Conservation (phyloP, 1,140 invertebrate genomes). For the Danaus plexippus region DNA sequence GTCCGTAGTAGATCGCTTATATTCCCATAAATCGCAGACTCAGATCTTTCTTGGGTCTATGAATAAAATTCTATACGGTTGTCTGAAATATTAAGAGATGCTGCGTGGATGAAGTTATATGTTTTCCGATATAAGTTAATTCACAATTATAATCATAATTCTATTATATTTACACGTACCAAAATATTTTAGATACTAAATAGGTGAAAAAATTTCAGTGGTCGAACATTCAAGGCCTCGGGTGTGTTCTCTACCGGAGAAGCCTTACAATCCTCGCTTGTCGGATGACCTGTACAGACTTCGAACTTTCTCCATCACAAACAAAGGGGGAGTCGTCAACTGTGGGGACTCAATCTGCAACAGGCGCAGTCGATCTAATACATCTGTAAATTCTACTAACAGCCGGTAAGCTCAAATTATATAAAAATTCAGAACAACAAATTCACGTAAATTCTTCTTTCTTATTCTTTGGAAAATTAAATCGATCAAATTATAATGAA, state of each 20-base stretch:
- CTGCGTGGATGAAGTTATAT: too few species aligned
- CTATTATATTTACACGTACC: not conserved
- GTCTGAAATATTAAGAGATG: too few species aligned
- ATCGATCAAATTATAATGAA: too few species aligned
- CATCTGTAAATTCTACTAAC: conserved; percentile 85
- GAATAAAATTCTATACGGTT: too few species aligned
- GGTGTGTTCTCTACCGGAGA: conserved; percentile 87
- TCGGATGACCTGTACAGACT: conserved; percentile 89
- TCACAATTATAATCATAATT: not conserved
- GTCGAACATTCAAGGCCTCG: conserved; percentile 85
- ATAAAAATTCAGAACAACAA: too few species aligned
- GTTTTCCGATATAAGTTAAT: too few species aligned
- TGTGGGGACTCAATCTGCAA: conserved; percentile 91
- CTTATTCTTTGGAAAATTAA: too few species aligned
- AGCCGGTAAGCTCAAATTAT: conserved; percentile 74
- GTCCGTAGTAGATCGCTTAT: too few species aligned
- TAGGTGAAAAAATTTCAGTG: conserved; percentile 69
- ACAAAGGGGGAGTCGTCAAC: conserved; percentile 88
- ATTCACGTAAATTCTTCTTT: too few species aligned
- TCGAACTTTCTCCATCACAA: conserved; percentile 90
- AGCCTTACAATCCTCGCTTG: conserved; percentile 84
- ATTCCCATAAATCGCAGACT: too few species aligned
- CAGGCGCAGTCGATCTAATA: conserved; percentile 83
- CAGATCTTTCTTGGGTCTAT: too few species aligned
- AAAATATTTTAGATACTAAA: conserved; percentile 1